phyloP scores from a whole-genome alignment of 1,140 invertebrate species.

The Drosophila tristis region DNA sequence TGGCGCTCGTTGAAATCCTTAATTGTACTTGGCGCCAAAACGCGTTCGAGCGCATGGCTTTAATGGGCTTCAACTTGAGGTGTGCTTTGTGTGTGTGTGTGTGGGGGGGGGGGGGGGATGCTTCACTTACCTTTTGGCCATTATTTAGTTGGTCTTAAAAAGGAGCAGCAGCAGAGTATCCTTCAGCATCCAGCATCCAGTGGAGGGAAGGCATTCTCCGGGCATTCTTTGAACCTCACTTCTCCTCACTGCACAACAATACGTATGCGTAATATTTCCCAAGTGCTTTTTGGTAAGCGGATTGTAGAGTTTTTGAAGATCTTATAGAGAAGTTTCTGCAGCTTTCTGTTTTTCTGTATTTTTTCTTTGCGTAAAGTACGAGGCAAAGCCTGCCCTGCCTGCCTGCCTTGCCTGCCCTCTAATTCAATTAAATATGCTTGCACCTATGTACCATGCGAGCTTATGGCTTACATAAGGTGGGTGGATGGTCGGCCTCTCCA shows the following conservation, averaged over 20 bases:
- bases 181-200: not conserved
- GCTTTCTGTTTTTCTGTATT: not conserved
- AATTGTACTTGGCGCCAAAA: conserved; percentile 55
- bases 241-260: not conserved
- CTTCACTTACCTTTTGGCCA: conserved; percentile 44
- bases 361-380: not conserved
- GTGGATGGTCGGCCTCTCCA: too few relatives aligned
- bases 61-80: conserved; percentile 47
- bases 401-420: not conserved
- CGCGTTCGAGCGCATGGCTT: conserved; percentile 60
- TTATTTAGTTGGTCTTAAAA: conserved; percentile 65
- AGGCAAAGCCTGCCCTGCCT: not conserved
- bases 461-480: not conserved
- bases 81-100: not conserved
- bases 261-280: conserved; percentile 53
- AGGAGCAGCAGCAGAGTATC: not conserved
- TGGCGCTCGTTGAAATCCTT: conserved; percentile 55
- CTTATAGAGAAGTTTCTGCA: not conserved
- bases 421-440: conserved; percentile 22
- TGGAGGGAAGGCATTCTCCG: too few relatives aligned
- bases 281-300: conserved; percentile 47
- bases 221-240: conserved; percentile 19
- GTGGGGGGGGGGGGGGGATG: conserved; percentile 1
- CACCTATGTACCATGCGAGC: not conserved
- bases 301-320: conserved; percentile 24